These are phyloP conservation scores for Odontamblyopus lacepedii DNA, from an alignment of 2,797 vertebrate genomes.

Conservation along the genomic window DNA sequence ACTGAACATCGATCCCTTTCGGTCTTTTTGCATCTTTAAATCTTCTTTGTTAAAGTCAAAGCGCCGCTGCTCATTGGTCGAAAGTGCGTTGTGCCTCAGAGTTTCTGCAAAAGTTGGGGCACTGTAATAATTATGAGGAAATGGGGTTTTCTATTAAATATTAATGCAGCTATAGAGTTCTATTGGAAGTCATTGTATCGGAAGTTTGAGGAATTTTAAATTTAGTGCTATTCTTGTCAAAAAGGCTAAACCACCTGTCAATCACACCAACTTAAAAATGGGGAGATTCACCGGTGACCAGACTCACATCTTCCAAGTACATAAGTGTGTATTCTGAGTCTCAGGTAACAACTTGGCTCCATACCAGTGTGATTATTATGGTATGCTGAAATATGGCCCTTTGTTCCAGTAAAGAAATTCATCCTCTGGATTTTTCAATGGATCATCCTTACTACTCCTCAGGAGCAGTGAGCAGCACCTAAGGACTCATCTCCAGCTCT, in stretches of 20 bases:
- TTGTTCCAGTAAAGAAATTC: background rate
- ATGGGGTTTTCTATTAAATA: background rate
- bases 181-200: background rate
- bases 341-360: too few relatives aligned
- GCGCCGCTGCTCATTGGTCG: background rate
- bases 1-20: background rate
- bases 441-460: background rate
- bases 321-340: too few relatives aligned
- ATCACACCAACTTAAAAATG: too few relatives aligned
- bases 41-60: slow-evolving; percentile 1
- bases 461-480: too few relatives aligned
- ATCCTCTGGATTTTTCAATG: background rate
- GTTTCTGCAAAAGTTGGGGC: background rate
- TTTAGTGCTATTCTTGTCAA: too few relatives aligned
- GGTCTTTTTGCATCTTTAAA: background rate
- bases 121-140: background rate
- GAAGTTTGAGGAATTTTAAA: too few relatives aligned
- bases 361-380: too few relatives aligned
- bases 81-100: background rate
- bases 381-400: background rate
- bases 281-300: too few relatives aligned
- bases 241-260: too few relatives aligned
- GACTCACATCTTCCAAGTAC: too few relatives aligned
- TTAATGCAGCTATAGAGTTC: background rate
- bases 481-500: background rate